Base-by-base conservation (phyloP, 2,888 invertebrate genomes). In the Abrostola tripartita region DNA sequence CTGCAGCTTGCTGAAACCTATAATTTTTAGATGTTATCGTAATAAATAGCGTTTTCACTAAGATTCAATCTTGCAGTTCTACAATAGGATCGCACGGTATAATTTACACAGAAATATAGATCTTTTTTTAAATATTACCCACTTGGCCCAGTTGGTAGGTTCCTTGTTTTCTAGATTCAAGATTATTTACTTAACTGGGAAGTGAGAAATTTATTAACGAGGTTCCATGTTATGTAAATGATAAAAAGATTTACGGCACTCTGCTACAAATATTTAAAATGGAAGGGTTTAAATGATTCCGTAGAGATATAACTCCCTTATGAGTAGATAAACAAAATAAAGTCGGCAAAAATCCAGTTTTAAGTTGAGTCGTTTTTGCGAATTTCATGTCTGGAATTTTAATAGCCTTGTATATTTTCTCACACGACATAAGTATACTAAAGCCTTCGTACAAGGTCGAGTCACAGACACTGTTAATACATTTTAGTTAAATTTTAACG, bases 41-140 rank as follows among this genome's bases (percentile, higher is more conserved):
- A 66, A 62, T 52, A 71, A 62, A 70, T 47, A 55, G 59, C 64
- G 51, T 53, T 79, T 73, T 72, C 69, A 60, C 56, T 68, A 58
- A 76, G 77, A 79, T 74, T 59, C 65, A 6, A 79, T 78, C 78
- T 69, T 4, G 24, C 24, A 35, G 14, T 44, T 63, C 49, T 44
- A 76, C 77, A 78, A 79, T 79, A 63, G 60, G 61, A 58, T 78
- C 79, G 44, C 78, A 78, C 78, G 77, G 69, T 60, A 61, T 57
- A 65, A 72, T 74, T 72, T 61, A 54, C 71, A 54, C 65, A 56
- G 57, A 57, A 65, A 37, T 61, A 37, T 61, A 54, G 35, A 40
- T 65, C 35, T 53, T 14, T 55, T 74, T 77, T 75, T 69, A 60
- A 42, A 67, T 71, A 66, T 60, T 38, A 35, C 53, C 47, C 53